Conservation (phyloP, 2,797 vertebrate species). For the Sternarchorhynchus goeldii region DNA sequence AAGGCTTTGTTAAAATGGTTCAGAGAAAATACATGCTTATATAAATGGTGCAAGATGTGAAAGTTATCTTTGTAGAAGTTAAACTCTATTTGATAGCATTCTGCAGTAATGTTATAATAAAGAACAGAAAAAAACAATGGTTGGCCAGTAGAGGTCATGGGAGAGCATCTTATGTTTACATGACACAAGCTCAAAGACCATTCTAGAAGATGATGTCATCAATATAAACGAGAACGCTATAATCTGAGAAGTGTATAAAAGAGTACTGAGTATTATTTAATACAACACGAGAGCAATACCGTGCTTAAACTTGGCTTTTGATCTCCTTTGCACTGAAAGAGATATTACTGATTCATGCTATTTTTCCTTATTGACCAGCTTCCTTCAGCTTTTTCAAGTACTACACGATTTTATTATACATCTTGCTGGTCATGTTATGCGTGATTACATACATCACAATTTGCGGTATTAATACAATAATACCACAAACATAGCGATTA, state of each 20-base stretch:
- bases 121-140: background rate
- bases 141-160: constrained; percentile 36
- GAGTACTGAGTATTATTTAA: background rate
- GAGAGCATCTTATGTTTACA: constrained; percentile 8
- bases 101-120: background rate
- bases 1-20: no score
- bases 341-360: no score
- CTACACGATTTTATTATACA: no score
- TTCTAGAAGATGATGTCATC: constrained; percentile 40
- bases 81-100: background rate
- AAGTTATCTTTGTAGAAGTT: background rate
- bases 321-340: no score
- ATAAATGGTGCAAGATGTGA: background rate
- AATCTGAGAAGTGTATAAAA: no score
- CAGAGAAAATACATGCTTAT: background rate
- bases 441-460: no score
- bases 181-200: constrained; percentile 10
- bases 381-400: no score
- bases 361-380: no score
- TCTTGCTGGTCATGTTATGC: no score
- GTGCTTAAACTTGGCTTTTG: background rate
- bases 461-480: no score
- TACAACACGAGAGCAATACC: background rate
- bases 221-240: background rate
- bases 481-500: no score